phyloP scores from a whole-genome alignment of 2,888 invertebrate genomes.

The Eulithis prunata region DNA sequence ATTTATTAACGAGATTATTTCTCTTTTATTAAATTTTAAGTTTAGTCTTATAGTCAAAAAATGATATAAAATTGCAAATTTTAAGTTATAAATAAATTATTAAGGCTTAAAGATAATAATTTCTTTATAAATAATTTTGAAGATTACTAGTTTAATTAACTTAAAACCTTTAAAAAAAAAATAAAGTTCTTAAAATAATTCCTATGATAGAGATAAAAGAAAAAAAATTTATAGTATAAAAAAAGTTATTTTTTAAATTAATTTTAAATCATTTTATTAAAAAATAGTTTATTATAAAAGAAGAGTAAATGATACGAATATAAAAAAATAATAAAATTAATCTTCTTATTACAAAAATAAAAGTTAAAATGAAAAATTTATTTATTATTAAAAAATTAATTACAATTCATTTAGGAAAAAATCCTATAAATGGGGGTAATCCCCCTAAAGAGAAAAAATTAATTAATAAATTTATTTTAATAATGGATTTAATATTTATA shows the following conservation, averaged over 20 bases:
- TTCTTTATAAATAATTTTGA: slow-evolving; percentile 86
- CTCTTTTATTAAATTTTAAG: slow-evolving; percentile 75
- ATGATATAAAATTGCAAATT: slow-evolving; percentile 87
- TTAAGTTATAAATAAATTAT: slow-evolving; percentile 66
- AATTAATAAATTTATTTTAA: slow-evolving; percentile 80
- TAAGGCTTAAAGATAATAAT: slow-evolving; percentile 83
- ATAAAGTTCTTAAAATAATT: slow-evolving; percentile 66
- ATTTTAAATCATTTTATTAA: slow-evolving; percentile 77
- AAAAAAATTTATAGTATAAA: slow-evolving; percentile 55
- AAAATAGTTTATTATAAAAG: slow-evolving; percentile 75
- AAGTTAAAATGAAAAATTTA: slow-evolving; percentile 68
- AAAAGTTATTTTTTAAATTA: slow-evolving; percentile 63
- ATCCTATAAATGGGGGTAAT: slow-evolving; percentile 85
- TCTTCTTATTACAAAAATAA: slow-evolving; percentile 78
- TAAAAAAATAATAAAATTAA: slow-evolving; percentile 84
- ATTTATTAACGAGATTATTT: slow-evolving; percentile 83
- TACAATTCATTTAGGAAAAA: slow-evolving; percentile 85
- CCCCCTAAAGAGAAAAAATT: slow-evolving; percentile 85
- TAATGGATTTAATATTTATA: slow-evolving; percentile 62
- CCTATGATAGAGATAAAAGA: slow-evolving; percentile 59
- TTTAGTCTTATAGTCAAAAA: slow-evolving; percentile 76
- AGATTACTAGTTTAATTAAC: slow-evolving; percentile 86
- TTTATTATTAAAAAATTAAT: slow-evolving; percentile 79
- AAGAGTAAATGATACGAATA: slow-evolving; percentile 78
- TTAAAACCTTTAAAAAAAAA: slow-evolving; percentile 81